Evolutionary conservation across 2,888 invertebrate genomes (phyloP), one percentile per base, ranked within the genome.

Genomic region (Oscheius onirici): DNA sequence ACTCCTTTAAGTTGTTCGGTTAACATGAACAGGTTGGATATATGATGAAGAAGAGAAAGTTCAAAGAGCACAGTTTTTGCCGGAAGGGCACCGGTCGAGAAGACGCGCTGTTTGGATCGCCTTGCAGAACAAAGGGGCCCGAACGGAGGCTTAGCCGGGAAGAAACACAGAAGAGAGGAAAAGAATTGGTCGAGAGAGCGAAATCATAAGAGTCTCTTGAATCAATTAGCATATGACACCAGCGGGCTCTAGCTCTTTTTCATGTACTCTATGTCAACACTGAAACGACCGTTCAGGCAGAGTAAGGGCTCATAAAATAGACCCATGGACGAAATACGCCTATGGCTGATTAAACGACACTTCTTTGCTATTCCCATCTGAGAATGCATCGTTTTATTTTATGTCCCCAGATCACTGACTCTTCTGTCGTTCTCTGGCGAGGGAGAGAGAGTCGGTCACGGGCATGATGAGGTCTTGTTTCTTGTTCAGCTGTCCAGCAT

Each of bases 111-210:
- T 46, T 49, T 63, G 63, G 46, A 63, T 61, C 46, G 61, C 46
- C 26, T 61, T 61, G 61, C 61, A 61, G 46, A 22, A 63, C 63
- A 63, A 63, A 63, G 49, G 24, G 28, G 41, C 22, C 24, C 60
- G 60, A 60, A 40, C 60, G 41, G 22, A 46, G 13, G 60, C 63
- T 63, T 44, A 63, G 63, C 63, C 46, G 28, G n/a, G 34, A 41
- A 58, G 58, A 58, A 58, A 58, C 58, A 58, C 41, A 58, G 41
- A 41, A 52, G 24, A 17, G 52, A 52, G 5, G 34, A 8, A 8
- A 34, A 34, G 34, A 8, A 8, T 34, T 34, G 34, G 34, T 34
- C 34, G 8, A 8, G 34, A 34, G 34, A 34, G 34, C n/a, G n/a
- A n/a, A n/a, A 34, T 6, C 34, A 34, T 34, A 8, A 34, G 8